These are phyloP conservation scores for Tragelaphus imberbis DNA, from an alignment of 2,113 vertebrate species.

Conservation along the genomic window DNA sequence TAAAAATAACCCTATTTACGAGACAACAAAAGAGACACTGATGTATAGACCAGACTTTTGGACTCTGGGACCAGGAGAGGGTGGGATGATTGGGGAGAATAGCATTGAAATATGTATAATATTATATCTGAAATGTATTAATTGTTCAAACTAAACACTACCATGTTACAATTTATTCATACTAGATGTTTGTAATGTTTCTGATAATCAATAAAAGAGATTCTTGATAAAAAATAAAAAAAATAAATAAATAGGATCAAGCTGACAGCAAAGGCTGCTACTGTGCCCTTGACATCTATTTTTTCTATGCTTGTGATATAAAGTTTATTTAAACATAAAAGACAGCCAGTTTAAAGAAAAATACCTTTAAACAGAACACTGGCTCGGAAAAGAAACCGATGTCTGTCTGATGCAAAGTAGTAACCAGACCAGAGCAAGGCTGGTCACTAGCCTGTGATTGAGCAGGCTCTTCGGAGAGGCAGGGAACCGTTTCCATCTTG, in stretches of 20 bases:
- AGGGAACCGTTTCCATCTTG: background rate
- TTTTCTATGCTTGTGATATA: background rate
- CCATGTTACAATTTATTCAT: too few species aligned
- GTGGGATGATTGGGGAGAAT: too few species aligned
- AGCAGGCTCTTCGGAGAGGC: background rate
- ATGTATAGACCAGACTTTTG: too few species aligned
- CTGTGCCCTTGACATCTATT: background rate
- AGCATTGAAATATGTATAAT: too few species aligned
- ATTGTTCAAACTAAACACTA: too few species aligned
- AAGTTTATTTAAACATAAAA: background rate
- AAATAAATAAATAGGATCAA: background rate
- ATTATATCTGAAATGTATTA: too few species aligned
- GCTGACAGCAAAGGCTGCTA: background rate
- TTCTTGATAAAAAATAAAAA: too few species aligned
- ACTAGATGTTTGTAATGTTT: too few species aligned
- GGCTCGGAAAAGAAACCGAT: background rate
- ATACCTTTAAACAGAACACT: background rate
- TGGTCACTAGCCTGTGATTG: fast-evolving
- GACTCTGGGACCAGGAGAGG: too few species aligned
- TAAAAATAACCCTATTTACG: too few species aligned
- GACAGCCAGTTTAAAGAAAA: background rate
- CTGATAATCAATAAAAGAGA: too few species aligned
- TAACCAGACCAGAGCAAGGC: background rate
- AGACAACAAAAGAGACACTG: too few species aligned
- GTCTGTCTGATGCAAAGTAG: background rate